These are phyloP conservation scores for Hippopotamus amphibius DNA, from an alignment of 2,113 vertebrate genomes.

Conservation along the genomic window DNA sequence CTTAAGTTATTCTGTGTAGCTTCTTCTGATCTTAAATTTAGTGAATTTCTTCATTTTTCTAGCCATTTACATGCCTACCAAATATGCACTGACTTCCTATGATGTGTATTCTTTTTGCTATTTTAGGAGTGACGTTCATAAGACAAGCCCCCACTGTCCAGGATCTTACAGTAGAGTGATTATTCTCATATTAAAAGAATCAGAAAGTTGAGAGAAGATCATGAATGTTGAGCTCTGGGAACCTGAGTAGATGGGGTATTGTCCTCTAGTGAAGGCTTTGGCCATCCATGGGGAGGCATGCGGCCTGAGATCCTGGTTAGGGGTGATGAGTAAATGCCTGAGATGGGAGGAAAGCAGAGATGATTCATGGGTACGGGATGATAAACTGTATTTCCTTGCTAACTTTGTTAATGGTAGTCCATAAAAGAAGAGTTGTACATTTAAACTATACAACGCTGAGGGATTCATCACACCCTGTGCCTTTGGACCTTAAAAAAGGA, in stretches of 20 bases:
- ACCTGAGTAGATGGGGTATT: neutral
- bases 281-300: neutral
- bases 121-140: neutral
- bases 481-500: neutral
- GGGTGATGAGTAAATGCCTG: neutral
- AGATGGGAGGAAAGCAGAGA: neutral
- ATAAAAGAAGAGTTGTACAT: neutral
- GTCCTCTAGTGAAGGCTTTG: neutral
- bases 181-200: neutral
- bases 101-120: neutral
- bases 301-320: neutral
- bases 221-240: neutral
- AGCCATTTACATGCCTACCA: neutral
- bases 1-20: neutral
- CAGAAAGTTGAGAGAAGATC: neutral
- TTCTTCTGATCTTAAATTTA: neutral
- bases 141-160: neutral
- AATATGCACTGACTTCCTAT: neutral
- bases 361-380: neutral
- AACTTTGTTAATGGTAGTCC: neutral
- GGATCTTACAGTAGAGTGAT: neutral
- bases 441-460: accelerated
- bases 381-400: neutral
- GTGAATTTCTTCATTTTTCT: neutral
- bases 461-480: neutral